phyloP scores from a whole-genome alignment of 37 sponge, comb jelly and placozoan genomes.

The Spongilla lacustris region DNA sequence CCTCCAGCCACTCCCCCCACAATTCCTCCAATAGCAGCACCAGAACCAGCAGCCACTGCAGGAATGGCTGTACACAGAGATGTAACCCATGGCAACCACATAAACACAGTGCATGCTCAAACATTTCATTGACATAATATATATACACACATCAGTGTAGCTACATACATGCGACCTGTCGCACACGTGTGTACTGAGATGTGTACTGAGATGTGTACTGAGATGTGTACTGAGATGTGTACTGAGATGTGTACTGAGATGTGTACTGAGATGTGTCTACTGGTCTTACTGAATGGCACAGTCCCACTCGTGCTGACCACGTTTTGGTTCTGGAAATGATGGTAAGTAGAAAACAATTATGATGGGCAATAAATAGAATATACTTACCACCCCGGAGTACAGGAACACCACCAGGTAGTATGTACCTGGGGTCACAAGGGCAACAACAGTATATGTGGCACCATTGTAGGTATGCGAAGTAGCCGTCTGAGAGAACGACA shows the following conservation, averaged over 20 bases:
- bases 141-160: too few relatives aligned
- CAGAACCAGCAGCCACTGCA: not conserved
- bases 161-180: not conserved
- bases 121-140: too few relatives aligned
- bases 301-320: not conserved
- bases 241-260: too few relatives aligned
- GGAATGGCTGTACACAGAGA: slow-evolving; percentile 10
- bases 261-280: too few relatives aligned
- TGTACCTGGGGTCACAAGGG: not conserved
- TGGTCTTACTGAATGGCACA: not conserved
- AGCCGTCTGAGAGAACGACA: not conserved
- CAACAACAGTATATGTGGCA: not conserved
- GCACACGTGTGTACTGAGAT: too few relatives aligned
- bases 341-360: not conserved
- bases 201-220: too few relatives aligned
- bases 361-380: not conserved
- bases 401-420: slow-evolving; percentile 33
- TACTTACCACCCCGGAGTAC: slow-evolving; percentile 12
- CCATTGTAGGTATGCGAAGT: too few relatives aligned
- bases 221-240: too few relatives aligned
- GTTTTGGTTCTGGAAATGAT: not conserved
- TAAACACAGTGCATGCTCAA: not conserved
- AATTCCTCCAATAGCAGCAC: too few relatives aligned
- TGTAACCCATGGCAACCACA: not conserved
- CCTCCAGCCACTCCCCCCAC: slow-evolving; percentile 2